phyloP scores from a whole-genome alignment of 2,797 vertebrate genomes.

The Denticeps clupeoides region DNA sequence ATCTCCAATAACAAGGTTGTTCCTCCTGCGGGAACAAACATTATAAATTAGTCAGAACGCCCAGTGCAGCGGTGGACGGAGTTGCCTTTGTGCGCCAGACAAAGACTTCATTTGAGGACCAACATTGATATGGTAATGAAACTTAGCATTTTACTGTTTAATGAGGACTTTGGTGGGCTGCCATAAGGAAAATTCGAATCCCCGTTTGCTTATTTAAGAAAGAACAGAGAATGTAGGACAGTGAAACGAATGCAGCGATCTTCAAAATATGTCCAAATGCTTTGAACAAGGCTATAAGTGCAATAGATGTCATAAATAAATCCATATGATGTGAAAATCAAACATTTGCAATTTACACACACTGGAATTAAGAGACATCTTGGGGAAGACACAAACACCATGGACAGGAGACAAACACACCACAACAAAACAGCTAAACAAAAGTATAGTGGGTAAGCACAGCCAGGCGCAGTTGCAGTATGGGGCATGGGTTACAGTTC shows the following conservation, averaged over 20 bases:
- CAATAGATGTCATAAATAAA: too few species aligned
- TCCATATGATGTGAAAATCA: too few species aligned
- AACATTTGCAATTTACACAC: too few species aligned
- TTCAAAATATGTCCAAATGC: too few species aligned
- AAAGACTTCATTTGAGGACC: constrained; percentile 31
- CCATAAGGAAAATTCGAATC: constrained; percentile 28
- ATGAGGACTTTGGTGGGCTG: constrained; percentile 54
- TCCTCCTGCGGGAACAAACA: constrained; percentile 33
- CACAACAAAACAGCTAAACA: too few species aligned
- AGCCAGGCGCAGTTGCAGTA: too few species aligned
- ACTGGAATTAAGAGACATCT: too few species aligned
- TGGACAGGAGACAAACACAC: too few species aligned
- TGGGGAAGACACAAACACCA: too few species aligned
- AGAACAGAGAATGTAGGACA: constrained; percentile 39
- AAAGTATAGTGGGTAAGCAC: too few species aligned
- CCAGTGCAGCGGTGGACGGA: constrained; percentile 32
- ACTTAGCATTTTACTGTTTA: constrained; percentile 36
- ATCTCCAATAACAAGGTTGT: constrained; percentile 56
- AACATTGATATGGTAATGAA: constrained; percentile 25
- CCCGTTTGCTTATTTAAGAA: constrained; percentile 16
- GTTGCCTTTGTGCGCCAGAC: constrained; percentile 30
- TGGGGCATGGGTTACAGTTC: too few species aligned
- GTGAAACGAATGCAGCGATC: constrained; percentile 18
- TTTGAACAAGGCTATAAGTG: too few species aligned
- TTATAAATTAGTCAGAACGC: constrained; percentile 50